Evolutionary conservation across 2,797 vertebrate species (phyloP), one percentile per base, ranked within the genome.

Genomic region (Smutsia temminckii): DNA sequence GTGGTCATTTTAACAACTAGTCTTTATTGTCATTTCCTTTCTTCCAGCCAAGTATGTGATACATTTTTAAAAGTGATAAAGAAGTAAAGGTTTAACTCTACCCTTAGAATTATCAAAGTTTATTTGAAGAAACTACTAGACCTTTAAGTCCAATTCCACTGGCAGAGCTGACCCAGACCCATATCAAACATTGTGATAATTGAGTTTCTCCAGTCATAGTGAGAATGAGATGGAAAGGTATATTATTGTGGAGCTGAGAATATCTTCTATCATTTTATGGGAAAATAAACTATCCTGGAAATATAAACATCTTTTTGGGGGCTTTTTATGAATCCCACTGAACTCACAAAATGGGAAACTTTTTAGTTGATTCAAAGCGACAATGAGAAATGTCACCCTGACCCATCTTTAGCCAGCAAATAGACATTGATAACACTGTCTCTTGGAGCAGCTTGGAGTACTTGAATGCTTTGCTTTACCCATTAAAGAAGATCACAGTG

Each of bases 301-400:
- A 89, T 78, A 81, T 57, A 89, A 95, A 88, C 59, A 68, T 27
- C 8, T 79, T 55, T 92, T 85, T 83, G 32, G 23, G 34, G 68
- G 13, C 46, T 77, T 90, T 84, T 88, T 85, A 25, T 90, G 29
- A 59, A 77, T 96, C 37, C 32, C 34, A n/a, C 3, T 77, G 85
- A 93, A 72, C 89, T 95, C 42, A 83, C 8, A 89, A 92, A 96
- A 95, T 92, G 17, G 72, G 78, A 88, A 93, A 84, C 32, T 80
- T 93, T 93, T 84, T 88, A 96, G 72, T 79, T 90, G 85, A 83
- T 81, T 92, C 74, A 93, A 92, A 97, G 93, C 34, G 68, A 59
- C 29, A 21, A 1, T 57, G 37, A 96, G 49, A 81, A 91, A 53
- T 8, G 21, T 94, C 21, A 80, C n/a, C 51, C 11, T 0, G n/a